A percentile compares a stretch with the other conserved stretches of the same genome.
phyloP scores from a whole-genome alignment of 1,140 invertebrate genomes.

The Phymorhynchus buccinoides region DNA sequence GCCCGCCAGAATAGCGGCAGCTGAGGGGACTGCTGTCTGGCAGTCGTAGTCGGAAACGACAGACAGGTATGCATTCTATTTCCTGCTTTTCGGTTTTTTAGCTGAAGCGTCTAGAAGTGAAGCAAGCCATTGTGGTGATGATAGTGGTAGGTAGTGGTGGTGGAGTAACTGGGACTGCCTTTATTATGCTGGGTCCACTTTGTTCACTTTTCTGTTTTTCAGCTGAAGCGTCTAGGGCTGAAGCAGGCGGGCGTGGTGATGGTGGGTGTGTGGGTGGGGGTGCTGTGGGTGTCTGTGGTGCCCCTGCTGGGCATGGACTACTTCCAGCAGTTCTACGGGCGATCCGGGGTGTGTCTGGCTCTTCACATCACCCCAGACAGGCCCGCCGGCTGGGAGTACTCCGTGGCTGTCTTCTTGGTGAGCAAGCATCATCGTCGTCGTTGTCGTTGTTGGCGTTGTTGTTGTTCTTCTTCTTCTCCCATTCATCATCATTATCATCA shows the following conservation, averaged over 20 bases:
- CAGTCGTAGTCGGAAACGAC: too few species aligned
- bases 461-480: too few species aligned
- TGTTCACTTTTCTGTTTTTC: too few species aligned
- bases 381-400: conserved; percentile 78
- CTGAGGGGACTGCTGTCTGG: too few species aligned
- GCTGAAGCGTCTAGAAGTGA: conserved; percentile 70
- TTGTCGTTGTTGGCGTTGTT: too few species aligned
- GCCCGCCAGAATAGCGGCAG: too few species aligned
- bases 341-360: conserved; percentile 78
- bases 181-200: too few species aligned
- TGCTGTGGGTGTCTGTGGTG: conserved; percentile 73
- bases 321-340: conserved; percentile 77
- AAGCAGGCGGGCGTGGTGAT: conserved; percentile 73
- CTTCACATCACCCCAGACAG: conserved; percentile 77
- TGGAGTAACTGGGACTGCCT: too few species aligned
- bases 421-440: background rate
- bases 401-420: conserved; percentile 77
- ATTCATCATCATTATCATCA: too few species aligned
- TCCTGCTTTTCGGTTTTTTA: too few species aligned
- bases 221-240: conserved; percentile 70
- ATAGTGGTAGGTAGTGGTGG: too few species aligned
- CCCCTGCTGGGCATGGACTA: conserved; percentile 75
- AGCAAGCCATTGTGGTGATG: conserved; percentile 74
- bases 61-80: too few species aligned
- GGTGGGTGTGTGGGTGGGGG: conserved; percentile 74